Evolutionary conservation across 1,140 invertebrate species (phyloP).

Genomic region (Rhyzopertha dominica): DNA sequence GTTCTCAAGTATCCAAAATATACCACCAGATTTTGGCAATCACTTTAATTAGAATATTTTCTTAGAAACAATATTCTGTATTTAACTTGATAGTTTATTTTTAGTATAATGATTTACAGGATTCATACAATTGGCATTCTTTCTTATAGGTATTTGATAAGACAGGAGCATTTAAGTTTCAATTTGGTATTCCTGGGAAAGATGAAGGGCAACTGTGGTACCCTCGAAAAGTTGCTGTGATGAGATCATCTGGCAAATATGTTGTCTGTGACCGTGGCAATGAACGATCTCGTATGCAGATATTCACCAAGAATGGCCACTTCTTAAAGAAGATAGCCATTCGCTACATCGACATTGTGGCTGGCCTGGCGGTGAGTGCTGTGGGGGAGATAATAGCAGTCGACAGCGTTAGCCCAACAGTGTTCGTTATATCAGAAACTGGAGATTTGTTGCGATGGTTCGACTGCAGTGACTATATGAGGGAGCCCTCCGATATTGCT

Average conservation of each 20-base stretch:
- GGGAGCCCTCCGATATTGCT: slow-evolving; percentile 94
- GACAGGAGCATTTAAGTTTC: slow-evolving; percentile 79
- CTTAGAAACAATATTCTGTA: no score
- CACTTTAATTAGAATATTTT: no score
- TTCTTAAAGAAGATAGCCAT: slow-evolving; percentile 92
- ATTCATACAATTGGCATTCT: no score
- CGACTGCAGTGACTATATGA: slow-evolving; percentile 94
- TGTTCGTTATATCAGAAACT: slow-evolving; percentile 88
- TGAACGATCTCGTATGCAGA: slow-evolving; percentile 94
- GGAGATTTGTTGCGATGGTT: slow-evolving; percentile 92
- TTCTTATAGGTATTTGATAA: slow-evolving; percentile 81
- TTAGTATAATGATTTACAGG: no score
- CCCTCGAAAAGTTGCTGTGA: slow-evolving; percentile 91
- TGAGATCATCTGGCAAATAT: slow-evolving; percentile 81
- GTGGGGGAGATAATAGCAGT: slow-evolving; percentile 92
- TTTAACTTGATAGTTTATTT: no score
- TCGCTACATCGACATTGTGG: slow-evolving; percentile 95
- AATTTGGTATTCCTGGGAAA: slow-evolving; percentile 85
- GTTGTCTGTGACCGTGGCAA: slow-evolving; percentile 96
- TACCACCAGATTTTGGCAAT: no score
- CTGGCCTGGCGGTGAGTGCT: slow-evolving; percentile 84
- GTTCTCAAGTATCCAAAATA: no score
- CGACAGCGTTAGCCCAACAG: slow-evolving; percentile 94
- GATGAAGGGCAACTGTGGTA: slow-evolving; percentile 97
- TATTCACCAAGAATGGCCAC: slow-evolving; percentile 83